Conservation (phyloP, 1,140 invertebrate species). For the Cheumatopsyche charites region DNA sequence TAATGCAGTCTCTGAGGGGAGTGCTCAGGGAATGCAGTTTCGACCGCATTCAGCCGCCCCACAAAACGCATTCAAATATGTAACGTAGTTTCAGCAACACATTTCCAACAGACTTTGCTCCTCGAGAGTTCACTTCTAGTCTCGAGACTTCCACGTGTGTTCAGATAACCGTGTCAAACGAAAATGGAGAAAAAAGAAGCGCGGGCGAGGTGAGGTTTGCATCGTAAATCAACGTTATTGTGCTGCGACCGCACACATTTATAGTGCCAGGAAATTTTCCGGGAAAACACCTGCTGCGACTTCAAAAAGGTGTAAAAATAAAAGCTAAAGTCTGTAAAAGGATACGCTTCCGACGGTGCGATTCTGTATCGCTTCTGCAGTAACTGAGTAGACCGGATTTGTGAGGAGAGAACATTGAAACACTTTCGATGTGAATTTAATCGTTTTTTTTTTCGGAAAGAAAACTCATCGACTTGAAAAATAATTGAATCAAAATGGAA, state of each 20-base stretch:
- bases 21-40: conserved; percentile 6
- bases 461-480: no score
- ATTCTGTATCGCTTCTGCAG: background rate
- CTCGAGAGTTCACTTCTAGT: background rate
- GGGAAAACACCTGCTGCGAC: conserved; percentile 12
- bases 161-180: no score
- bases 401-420: background rate
- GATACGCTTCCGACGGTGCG: background rate
- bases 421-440: no score
- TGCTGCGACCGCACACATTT: no score
- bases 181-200: no score
- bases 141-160: no score
- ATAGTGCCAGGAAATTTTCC: background rate
- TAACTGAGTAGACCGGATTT: background rate
- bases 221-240: no score
- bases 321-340: conserved; percentile 2
- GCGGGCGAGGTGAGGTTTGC: no score
- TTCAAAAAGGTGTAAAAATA: conserved; percentile 13
- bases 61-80: conserved; percentile 28
- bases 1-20: background rate
- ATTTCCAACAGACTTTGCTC: conserved; percentile 7
- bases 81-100: conserved; percentile 7
- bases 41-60: background rate
- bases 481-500: no score
- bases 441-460: no score